Evolutionary conservation across 2,113 vertebrate genomes (phyloP).

Genomic region (pig (Sus scrofa)): DNA sequence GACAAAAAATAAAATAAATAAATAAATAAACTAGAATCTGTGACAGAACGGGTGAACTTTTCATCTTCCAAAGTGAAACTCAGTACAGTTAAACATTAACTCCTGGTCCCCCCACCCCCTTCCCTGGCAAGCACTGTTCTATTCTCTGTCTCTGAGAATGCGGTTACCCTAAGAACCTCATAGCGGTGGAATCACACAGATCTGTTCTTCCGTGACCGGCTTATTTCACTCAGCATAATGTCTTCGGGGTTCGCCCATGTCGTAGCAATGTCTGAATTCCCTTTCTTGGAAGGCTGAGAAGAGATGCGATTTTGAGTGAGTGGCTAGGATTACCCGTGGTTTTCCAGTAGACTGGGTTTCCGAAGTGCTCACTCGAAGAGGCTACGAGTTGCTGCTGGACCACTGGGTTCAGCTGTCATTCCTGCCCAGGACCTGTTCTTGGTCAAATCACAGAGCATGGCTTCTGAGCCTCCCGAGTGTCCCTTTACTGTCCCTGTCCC

Average conservation of each 20-base stretch:
- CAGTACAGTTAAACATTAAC: neutral
- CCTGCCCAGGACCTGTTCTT: neutral
- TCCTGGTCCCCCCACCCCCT: neutral
- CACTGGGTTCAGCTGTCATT: neutral
- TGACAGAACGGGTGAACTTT: neutral
- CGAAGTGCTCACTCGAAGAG: neutral
- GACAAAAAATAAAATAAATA: too few species aligned
- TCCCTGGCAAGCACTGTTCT: neutral
- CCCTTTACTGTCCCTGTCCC: neutral
- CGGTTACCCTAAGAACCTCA: neutral
- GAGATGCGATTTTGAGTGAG: neutral
- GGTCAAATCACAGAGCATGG: neutral
- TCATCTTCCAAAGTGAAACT: neutral
- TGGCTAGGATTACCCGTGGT: neutral
- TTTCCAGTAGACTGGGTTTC: neutral
- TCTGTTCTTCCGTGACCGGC: neutral
- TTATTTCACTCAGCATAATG: neutral
- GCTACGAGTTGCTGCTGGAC: neutral
- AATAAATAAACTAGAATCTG: neutral
- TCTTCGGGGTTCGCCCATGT: neutral
- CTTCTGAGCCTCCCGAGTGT: neutral
- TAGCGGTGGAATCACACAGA: neutral
- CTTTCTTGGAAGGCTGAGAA: neutral
- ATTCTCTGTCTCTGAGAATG: neutral
- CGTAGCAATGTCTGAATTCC: neutral